Base-by-base conservation (phyloP, 2,797 vertebrate species). In the Gallinago solitaria region DNA sequence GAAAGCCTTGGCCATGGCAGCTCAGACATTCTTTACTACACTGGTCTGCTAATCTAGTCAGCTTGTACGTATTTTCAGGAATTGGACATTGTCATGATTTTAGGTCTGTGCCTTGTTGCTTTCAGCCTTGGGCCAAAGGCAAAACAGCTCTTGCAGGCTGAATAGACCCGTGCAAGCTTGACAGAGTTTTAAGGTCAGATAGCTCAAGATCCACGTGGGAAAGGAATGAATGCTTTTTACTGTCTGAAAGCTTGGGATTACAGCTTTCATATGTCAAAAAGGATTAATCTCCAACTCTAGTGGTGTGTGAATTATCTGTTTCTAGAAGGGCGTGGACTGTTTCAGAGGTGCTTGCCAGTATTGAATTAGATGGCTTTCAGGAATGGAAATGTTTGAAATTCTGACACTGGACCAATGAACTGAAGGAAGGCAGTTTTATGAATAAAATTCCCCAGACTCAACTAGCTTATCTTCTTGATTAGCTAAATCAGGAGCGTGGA, bases 211-310 rank as follows among this genome's bases (percentile, higher is more conserved):
- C 18, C 37, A 45, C 0, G 1, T 78, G 30, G n/a, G 60, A 82
- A 12, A 56, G 76, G 91, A 94, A 84, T 60, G 2, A 84, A 59
- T 73, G 65, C 35, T 65, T 93, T 94, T 59, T 78, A 39, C 69
- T 61, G 10, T 50, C 84, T 67, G 50, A 91, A 91, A 87, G 5
- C 41, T 63, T 73, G 35, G 50, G 61, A 89, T 77, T 91, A 63
- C 57, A 87, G 84, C 43, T 95, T 95, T 88, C 37, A 25, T 43
- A 47, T 76, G 77, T 91, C 89, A 90, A 70, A 77, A 90, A 83
- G 14, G 25, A 90, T 95, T 91, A 77, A 71, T 91, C 45, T 90
- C 43, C 53, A 17, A 54, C 41, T 92, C 43, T 16, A 84, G n/a
- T 32, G 20, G 16, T 48, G 25, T 84, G 73, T 76, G 45, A 82